phyloP scores from a whole-genome alignment of 2,113 vertebrate species.

The Anarrhichthys ocellatus region DNA sequence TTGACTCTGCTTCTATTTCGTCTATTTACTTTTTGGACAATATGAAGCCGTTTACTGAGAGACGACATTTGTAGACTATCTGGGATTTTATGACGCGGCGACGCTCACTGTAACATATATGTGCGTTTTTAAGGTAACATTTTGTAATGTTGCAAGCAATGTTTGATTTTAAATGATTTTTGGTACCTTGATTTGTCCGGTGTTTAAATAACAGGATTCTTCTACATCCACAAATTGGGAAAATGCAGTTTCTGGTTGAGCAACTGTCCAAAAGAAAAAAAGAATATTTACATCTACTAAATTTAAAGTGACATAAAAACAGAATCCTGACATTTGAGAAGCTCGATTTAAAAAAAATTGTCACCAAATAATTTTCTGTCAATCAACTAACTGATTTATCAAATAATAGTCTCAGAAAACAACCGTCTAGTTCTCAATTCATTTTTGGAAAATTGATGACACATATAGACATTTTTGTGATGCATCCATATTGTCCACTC shows the following conservation, averaged over 20 bases:
- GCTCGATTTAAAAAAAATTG: background rate
- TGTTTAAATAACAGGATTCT: background rate
- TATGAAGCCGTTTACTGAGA: background rate
- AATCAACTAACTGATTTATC: background rate
- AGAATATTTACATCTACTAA: background rate
- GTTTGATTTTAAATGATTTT: background rate
- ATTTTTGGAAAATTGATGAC: background rate
- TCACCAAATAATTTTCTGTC: background rate
- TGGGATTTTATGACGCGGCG: background rate
- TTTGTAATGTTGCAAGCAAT: background rate
- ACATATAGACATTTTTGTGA: background rate
- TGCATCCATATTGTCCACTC: background rate
- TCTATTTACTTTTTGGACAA: background rate
- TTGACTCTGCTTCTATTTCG: background rate
- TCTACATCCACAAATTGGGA: background rate
- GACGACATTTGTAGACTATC: background rate
- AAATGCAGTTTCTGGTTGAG: background rate
- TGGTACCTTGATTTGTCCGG: background rate
- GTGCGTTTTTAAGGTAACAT: background rate
- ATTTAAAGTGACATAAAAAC: background rate
- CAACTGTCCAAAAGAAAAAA: background rate
- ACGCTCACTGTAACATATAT: background rate
- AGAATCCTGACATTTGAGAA: background rate
- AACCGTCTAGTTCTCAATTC: background rate
- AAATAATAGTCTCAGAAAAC: background rate